Evolutionary conservation across 2,888 invertebrate species (phyloP), one percentile per base, ranked within the genome.

Genomic region (Cryptops parisi): DNA sequence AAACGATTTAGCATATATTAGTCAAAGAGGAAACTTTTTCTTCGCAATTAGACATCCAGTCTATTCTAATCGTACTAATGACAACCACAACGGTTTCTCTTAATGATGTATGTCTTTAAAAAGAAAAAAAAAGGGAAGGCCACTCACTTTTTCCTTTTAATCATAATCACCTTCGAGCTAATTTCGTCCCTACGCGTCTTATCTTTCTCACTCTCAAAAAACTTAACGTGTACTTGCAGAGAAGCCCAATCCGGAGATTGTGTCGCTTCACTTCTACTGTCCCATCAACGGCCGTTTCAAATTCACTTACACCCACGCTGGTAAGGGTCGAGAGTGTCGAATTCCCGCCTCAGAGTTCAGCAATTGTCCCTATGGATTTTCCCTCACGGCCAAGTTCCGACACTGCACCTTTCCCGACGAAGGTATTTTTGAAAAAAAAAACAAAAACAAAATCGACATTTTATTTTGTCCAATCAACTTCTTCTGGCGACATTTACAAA

Each of bases 241-340:
- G 62, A 75, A 76, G 56, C 65, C 70, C 40, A 72, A 71, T 45
- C 75, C 74, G 2, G 64, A 66, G 41, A 65, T 69, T 27, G 73
- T 60, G 5, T 56, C 75, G 27, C 68, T 71, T 40, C 74, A 75
- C 58, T 76, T 77, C 60, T 79, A 76, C 62, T 80, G 80, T 57
- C 79, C 80, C 15, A 73, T 80, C 55, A 76, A 74, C 55, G 79
- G 79, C 3, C 73, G 73, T 56, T 80, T 74, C 65, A 73, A 72
- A 55, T 75, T 78, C 59, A 74, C 71, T 19, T 68, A 79, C 63
- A 73, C 70, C 58, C 64, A 72, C 17, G 71, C 73, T 58, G 75
- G 74, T 9, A 67, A 66, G 26, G 67, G 68, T 41, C 66, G 70
- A 19, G 76, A 76, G 60, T 79, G 79, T 62, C 70, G 67, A 40